A percentile compares a stretch with the other conserved stretches of the same genome.
phyloP scores from a whole-genome alignment of 1,140 invertebrate species.

The Aphelenchoides besseyi region DNA sequence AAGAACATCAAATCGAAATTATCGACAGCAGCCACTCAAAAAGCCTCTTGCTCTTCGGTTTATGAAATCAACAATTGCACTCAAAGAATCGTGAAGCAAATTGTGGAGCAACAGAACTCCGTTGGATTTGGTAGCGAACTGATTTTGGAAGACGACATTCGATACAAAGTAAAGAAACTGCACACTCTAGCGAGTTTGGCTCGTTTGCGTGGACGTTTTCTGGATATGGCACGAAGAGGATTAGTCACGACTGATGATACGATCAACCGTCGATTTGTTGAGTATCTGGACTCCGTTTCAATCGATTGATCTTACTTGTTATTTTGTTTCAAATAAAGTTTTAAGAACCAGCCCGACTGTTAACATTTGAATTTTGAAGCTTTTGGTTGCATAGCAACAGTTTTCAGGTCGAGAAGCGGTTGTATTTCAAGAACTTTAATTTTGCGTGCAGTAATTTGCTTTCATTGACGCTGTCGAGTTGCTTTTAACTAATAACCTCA shows the following conservation, averaged over 20 bases:
- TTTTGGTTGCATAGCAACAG: slow-evolving; percentile 1
- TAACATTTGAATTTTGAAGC: slow-evolving; percentile 1
- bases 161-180: slow-evolving; percentile 7
- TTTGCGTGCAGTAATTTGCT: background rate
- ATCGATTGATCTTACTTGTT: slow-evolving; percentile 2
- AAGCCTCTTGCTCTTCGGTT: background rate
- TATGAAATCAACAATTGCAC: slow-evolving; percentile 10
- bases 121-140: slow-evolving; percentile 7
- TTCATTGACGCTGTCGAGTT: background rate
- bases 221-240: slow-evolving; percentile 10
- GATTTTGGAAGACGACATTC: background rate
- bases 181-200: background rate
- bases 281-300: slow-evolving; percentile 10
- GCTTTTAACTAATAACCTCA: background rate
- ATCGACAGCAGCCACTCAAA: background rate
- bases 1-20: background rate
- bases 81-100: slow-evolving; percentile 12
- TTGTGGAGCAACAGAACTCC: background rate
- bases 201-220: background rate
- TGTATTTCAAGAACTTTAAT: background rate
- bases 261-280: slow-evolving; percentile 11
- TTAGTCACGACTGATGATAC: background rate
- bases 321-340: slow-evolving; percentile 13
- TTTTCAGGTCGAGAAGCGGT: slow-evolving; percentile 6
- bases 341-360: no score